These are phyloP conservation scores for Leucophenga montana DNA, from an alignment of 2,888 invertebrate species.

Conservation along the genomic window DNA sequence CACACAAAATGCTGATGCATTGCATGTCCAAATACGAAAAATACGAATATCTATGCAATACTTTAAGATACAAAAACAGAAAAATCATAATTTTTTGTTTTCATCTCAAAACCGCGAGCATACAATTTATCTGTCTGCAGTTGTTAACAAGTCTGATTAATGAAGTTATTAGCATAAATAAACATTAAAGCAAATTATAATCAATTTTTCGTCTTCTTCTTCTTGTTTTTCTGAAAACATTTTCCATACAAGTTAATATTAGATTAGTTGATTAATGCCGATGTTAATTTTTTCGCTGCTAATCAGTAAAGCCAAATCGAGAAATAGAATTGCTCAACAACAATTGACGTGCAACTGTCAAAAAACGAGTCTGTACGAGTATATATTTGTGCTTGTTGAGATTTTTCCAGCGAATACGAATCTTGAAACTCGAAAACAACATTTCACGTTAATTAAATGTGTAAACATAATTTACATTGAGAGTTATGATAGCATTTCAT, in stretches of 20 bases:
- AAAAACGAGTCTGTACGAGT: not conserved
- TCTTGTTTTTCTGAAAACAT: not conserved
- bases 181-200: conserved; percentile 58
- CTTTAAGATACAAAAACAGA: not conserved
- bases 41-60: not conserved
- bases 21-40: not conserved
- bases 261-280: conserved; percentile 23
- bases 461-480: conserved; percentile 60
- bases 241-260: not conserved
- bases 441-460: conserved; percentile 60
- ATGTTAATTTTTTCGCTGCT: conserved; percentile 18
- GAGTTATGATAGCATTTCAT: conserved; percentile 30
- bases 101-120: not conserved
- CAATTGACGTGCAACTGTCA: conserved; percentile 20
- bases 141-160: conserved; percentile 61
- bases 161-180: conserved; percentile 60
- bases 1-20: not conserved
- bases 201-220: conserved; percentile 1
- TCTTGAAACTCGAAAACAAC: conserved; percentile 25
- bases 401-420: not conserved
- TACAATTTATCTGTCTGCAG: conserved; percentile 27
- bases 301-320: conserved; percentile 8
- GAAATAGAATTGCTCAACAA: conserved; percentile 11
- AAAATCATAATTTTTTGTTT: not conserved
- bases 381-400: not conserved